Percentiles rank a stretch among this genome's conserved stretches.
Conservation (phyloP, 2,797 vertebrate species). For the Pseudomugil tenellus region DNA sequence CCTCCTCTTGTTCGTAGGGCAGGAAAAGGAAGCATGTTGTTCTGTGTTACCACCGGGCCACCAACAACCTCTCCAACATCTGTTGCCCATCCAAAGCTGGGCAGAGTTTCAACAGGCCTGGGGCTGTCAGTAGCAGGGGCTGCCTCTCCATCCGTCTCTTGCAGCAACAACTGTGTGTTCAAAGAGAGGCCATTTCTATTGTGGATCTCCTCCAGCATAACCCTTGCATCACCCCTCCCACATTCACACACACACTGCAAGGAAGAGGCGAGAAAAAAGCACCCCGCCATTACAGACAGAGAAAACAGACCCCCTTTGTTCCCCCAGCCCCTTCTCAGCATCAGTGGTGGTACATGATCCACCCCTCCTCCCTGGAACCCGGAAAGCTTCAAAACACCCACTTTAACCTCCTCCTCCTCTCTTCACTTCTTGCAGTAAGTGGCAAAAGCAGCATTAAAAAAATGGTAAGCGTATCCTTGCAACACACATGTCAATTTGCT, state of each 20-base stretch:
- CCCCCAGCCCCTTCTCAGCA: slow-evolving; percentile 85
- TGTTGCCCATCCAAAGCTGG: slow-evolving; percentile 76
- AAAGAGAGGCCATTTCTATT: slow-evolving; percentile 86
- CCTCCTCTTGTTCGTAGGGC: slow-evolving; percentile 65
- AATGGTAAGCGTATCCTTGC: slow-evolving; percentile 2
- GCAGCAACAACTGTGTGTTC: slow-evolving; percentile 75
- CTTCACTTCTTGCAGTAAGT: slow-evolving; percentile 55
- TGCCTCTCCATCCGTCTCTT: slow-evolving; percentile 55
- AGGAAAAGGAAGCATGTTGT: slow-evolving; percentile 61
- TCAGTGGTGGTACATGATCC: slow-evolving; percentile 90
- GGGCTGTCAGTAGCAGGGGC: slow-evolving; percentile 39
- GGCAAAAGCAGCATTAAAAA: slow-evolving; percentile 60
- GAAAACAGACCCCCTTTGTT: slow-evolving; percentile 97
- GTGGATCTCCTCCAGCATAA: slow-evolving; percentile 87
- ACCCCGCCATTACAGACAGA: slow-evolving; percentile 89
- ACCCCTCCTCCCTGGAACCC: slow-evolving; percentile 56
- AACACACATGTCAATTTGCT: slow-evolving; percentile 26
- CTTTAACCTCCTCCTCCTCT: slow-evolving; percentile 23
- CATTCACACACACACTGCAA: slow-evolving; percentile 61
- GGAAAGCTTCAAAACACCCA: slow-evolving; percentile 54
- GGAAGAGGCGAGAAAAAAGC: slow-evolving; percentile 91
- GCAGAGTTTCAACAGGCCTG: slow-evolving; percentile 71
- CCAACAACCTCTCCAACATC: slow-evolving; percentile 69
- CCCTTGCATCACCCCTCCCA: slow-evolving; percentile 79
- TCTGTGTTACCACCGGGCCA: slow-evolving; percentile 55